Evolutionary conservation across 2,888 invertebrate species (phyloP).

Genomic region (Keiferia lycopersicella): DNA sequence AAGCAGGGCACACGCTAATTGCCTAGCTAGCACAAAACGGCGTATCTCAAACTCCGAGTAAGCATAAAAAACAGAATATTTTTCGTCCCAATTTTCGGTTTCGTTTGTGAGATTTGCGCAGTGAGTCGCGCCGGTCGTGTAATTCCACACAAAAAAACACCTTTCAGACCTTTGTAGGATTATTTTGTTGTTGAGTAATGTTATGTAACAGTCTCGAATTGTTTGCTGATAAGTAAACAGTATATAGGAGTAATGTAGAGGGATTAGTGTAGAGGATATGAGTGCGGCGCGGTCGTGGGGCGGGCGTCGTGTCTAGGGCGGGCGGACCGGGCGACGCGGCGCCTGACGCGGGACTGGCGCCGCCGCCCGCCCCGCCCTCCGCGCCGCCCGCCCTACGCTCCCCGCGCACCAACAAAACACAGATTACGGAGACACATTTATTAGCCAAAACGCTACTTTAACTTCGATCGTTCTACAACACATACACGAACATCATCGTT

Average conservation of each 20-base stretch:
- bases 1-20: background rate
- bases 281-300: conserved; percentile 45
- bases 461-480: conserved; percentile 64
- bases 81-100: conserved; percentile 58
- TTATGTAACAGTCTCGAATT: background rate
- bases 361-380: conserved; percentile 46
- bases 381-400: conserved; percentile 46
- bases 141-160: conserved; percentile 56
- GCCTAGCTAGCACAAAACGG: background rate
- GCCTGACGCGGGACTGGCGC: conserved; percentile 78
- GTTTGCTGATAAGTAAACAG: background rate
- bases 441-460: conserved; percentile 74
- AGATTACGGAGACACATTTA: conserved; percentile 73
- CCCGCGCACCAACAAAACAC: conserved; percentile 72
- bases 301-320: conserved; percentile 51
- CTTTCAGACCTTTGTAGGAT: conserved; percentile 36
- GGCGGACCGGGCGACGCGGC: conserved; percentile 68
- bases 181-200: background rate
- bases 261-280: conserved; percentile 35
- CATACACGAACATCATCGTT: conserved; percentile 46
- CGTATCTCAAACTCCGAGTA: conserved; percentile 25
- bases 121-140: conserved; percentile 69
- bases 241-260: conserved; percentile 12
- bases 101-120: conserved; percentile 73
- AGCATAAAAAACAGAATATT: conserved; percentile 39